Percentiles rank a stretch among this genome's conserved stretches.
phyloP scores from a whole-genome alignment of 2,797 vertebrate genomes.

The Aythya fuligula region DNA sequence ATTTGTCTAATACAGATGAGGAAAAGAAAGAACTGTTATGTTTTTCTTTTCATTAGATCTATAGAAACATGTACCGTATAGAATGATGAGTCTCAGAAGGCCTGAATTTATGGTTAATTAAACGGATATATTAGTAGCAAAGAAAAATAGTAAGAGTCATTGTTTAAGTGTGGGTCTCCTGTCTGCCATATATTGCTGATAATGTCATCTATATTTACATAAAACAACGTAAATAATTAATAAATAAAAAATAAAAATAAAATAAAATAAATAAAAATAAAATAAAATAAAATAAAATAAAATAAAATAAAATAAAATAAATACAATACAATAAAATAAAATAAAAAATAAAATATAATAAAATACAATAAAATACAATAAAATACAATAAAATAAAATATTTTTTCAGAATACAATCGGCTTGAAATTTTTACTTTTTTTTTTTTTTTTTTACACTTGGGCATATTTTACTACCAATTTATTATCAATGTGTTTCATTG shows the following conservation, averaged over 20 bases:
- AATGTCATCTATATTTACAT: background rate
- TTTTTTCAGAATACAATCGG: background rate
- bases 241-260: background rate
- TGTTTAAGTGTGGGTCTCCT: background rate
- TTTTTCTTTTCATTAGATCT: background rate
- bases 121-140: background rate
- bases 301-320: background rate
- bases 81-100: background rate
- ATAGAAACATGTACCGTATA: background rate
- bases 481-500: background rate
- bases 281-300: background rate
- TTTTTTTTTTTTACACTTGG: background rate
- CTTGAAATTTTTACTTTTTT: background rate
- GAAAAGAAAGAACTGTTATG: background rate
- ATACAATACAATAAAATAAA: background rate
- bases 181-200: background rate
- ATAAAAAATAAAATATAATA: too few species aligned
- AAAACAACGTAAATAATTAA: background rate
- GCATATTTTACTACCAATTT: background rate
- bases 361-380: background rate
- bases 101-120: background rate
- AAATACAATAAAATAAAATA: too few species aligned
- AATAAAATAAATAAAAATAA: background rate
- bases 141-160: background rate
- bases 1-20: background rate